phyloP scores from a whole-genome alignment of 2,888 invertebrate genomes.

The Pristionchus exspectatus region DNA sequence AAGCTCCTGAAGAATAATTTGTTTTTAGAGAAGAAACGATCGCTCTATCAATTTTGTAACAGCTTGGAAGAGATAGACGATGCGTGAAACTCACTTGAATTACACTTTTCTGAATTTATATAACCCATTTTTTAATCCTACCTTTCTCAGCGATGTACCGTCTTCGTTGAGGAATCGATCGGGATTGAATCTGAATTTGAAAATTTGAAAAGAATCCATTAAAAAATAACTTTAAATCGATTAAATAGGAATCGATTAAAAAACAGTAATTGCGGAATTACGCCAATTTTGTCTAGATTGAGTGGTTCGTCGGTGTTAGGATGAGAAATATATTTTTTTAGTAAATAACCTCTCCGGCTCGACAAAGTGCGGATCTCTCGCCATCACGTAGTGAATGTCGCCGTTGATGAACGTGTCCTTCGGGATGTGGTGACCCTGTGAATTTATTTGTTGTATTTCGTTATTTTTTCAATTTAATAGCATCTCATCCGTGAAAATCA shows the following conservation, averaged over 20 bases:
- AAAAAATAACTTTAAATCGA: too few relatives aligned
- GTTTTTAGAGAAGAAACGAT: not conserved
- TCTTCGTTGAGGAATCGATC: conserved; percentile 14
- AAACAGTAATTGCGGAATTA: too few relatives aligned
- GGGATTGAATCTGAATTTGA: not conserved
- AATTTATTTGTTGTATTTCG: not conserved
- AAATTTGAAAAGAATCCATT: too few relatives aligned
- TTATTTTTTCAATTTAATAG: not conserved
- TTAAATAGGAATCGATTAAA: too few relatives aligned
- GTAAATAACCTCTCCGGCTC: conserved; percentile 6
- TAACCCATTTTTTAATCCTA: too few relatives aligned
- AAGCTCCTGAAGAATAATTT: not conserved
- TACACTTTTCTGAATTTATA: too few relatives aligned
- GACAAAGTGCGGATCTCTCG: conserved; percentile 45
- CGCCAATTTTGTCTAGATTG: too few relatives aligned
- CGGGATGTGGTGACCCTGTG: conserved; percentile 35
- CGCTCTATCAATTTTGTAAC: too few relatives aligned
- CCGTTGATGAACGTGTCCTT: conserved; percentile 42
- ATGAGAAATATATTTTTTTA: not conserved
- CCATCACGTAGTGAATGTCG: conserved; percentile 19
- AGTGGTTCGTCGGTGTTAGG: too few relatives aligned
- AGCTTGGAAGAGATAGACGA: not conserved
- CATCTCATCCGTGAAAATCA: too few relatives aligned
- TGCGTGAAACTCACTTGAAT: not conserved
- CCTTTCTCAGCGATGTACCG: not conserved